Conservation (phyloP, 2,113 vertebrate species). For the Orycteropus afer region DNA sequence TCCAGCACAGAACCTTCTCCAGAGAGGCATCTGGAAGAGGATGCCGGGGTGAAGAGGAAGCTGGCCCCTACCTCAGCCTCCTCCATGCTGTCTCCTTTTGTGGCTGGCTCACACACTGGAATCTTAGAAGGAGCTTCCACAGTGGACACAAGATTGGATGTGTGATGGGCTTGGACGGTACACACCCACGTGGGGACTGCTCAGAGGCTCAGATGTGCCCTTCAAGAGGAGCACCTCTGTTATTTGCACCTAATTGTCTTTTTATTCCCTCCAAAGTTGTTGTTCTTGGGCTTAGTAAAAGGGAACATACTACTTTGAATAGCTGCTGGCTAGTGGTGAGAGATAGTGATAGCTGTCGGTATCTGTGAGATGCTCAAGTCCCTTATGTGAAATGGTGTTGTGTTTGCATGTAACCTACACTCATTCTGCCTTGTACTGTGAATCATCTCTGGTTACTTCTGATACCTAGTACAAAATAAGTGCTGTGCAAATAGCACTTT, state of each 20-base stretch:
- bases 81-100: background rate
- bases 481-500: too few relatives aligned
- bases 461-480: too few relatives aligned
- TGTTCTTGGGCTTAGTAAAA: background rate
- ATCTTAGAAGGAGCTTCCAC: background rate
- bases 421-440: background rate
- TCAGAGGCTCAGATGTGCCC: background rate
- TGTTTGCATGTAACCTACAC: background rate
- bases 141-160: background rate
- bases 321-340: too few relatives aligned
- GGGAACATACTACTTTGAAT: background rate
- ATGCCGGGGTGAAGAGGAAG: background rate
- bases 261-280: background rate
- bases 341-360: too few relatives aligned
- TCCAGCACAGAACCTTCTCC: too few relatives aligned
- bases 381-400: background rate
- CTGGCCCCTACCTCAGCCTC: too few relatives aligned
- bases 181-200: fast-evolving
- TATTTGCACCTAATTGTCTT: background rate
- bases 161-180: background rate
- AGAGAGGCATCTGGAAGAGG: background rate
- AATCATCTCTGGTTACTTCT: too few relatives aligned
- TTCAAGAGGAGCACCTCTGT: fast-evolving
- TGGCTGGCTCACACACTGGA: background rate
- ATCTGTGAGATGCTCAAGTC: background rate